Conservation (phyloP, 2,888 invertebrate genomes). For the Orthonychiurus folsomi region DNA sequence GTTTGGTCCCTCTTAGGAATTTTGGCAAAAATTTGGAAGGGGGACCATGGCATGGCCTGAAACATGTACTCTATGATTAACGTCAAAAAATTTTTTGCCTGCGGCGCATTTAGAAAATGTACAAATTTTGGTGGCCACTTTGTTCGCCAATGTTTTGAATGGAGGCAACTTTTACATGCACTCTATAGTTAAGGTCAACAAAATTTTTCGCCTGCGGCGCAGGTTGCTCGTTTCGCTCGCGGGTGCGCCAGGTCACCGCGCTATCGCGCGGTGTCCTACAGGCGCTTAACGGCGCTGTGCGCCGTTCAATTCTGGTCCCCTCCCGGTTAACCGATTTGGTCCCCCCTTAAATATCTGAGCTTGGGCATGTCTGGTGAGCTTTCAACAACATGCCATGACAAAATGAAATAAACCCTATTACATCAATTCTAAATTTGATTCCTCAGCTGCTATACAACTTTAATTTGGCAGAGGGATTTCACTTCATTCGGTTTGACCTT, state of each 20-base stretch:
- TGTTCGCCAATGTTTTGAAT: not conserved
- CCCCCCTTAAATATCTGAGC: not conserved
- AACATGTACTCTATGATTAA: not conserved
- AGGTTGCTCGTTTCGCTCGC: too few relatives aligned
- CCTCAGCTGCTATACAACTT: too few relatives aligned
- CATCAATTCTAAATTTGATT: too few relatives aligned
- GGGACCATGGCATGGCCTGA: not conserved
- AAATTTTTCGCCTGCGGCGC: too few relatives aligned
- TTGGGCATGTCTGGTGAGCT: constrained; percentile 1
- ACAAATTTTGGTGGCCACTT: not conserved
- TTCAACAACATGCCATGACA: too few relatives aligned
- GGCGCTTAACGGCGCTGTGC: not conserved
- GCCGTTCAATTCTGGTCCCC: not conserved
- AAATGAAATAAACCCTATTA: too few relatives aligned
- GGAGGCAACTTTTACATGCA: not conserved
- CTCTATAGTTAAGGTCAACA: not conserved
- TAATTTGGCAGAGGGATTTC: too few relatives aligned
- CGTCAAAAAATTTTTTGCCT: not conserved
- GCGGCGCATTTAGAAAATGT: not conserved
- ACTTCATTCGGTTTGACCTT: too few relatives aligned
- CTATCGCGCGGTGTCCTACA: too few relatives aligned
- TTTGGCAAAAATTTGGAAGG: not conserved
- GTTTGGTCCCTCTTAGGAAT: too few relatives aligned
- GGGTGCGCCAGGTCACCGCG: too few relatives aligned
- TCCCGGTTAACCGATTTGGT: not conserved